Evolutionary conservation across 1,140 invertebrate genomes (phyloP), one percentile per base, ranked within the genome.

Genomic region (Mamestra configurata): DNA sequence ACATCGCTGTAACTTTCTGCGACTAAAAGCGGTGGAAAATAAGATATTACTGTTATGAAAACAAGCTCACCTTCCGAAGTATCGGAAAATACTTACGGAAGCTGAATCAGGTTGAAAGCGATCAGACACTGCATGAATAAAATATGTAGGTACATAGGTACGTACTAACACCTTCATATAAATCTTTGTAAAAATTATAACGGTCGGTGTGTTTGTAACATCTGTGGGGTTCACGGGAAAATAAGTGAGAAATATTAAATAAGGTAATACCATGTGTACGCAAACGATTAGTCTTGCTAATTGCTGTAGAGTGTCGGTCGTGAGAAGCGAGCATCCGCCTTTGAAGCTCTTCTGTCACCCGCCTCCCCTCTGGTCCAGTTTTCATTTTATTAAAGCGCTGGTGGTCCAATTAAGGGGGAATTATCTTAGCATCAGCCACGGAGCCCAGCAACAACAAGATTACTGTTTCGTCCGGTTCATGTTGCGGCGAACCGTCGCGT

Each of bases 241-340:
- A 71, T 31, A 51, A 35, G 15, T 31, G 15, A 53, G 20, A 27
- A 18, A 71, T 49, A 31, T 51, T 31, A 53, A 71, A 24, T 35
- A 1, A 43, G 13, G 24, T 18, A 18, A 43, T 40, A n/a, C 61
- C 7, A 43, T 43, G 20, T 18, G 22, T 71, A 31, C 43, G 15
- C 46, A 51, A 71, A 22, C 43, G 18, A 71, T 71, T 71, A 20
- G n/a, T 51, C 46, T 71, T 77, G 64, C 81, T 84, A 84, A 84
- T 84, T 80, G 77, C 77, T 77, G 57, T 61, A 84, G 78, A 80
- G 79, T 83, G 79, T 80, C 35, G 24, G 72, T 70, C 40, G 40
- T 46, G 24, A 71, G 64, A 72, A 72, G 46, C 68, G 71, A 61
- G 76, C n/a, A n/a, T n/a, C n/a, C n/a, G n/a, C 37, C 73, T 70